Conservation (phyloP, 2,888 invertebrate species). For the Drosophila colorata region DNA sequence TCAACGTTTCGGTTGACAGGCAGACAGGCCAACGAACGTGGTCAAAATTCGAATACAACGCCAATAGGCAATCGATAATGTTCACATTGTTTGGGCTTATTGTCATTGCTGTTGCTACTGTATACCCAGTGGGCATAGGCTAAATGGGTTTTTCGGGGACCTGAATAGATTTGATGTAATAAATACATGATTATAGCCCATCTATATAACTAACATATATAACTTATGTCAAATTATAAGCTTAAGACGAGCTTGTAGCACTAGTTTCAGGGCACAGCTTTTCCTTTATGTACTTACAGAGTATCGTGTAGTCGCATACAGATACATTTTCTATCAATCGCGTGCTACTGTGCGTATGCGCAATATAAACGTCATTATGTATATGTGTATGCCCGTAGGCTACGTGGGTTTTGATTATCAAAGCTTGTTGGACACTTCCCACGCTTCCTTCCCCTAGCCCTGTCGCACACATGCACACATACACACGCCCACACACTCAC, state of each 20-base stretch:
- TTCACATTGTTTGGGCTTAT: constrained; percentile 15
- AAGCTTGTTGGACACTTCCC: constrained; percentile 5
- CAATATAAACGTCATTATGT: constrained; percentile 30
- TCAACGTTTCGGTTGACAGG: constrained; percentile 23
- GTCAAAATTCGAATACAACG: constrained; percentile 31
- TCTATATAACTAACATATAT: background rate
- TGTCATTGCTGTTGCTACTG: constrained; percentile 1
- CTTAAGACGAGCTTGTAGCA: no score
- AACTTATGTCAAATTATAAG: background rate
- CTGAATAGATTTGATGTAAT: background rate
- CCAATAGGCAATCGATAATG: constrained; percentile 61
- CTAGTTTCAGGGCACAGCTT: no score
- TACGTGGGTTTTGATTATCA: constrained; percentile 14
- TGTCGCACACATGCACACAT: background rate
- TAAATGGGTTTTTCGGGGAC: background rate
- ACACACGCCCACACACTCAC: background rate
- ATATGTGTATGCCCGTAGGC: background rate
- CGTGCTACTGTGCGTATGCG: constrained; percentile 58
- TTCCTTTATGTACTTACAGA: background rate
- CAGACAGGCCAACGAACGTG: constrained; percentile 31
- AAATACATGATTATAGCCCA: background rate
- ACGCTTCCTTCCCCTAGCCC: background rate
- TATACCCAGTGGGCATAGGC: background rate
- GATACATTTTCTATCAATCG: background rate
- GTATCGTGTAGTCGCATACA: constrained; percentile 9